Conservation (phyloP, 2,888 invertebrate species). For the Pinctada fucata region DNA sequence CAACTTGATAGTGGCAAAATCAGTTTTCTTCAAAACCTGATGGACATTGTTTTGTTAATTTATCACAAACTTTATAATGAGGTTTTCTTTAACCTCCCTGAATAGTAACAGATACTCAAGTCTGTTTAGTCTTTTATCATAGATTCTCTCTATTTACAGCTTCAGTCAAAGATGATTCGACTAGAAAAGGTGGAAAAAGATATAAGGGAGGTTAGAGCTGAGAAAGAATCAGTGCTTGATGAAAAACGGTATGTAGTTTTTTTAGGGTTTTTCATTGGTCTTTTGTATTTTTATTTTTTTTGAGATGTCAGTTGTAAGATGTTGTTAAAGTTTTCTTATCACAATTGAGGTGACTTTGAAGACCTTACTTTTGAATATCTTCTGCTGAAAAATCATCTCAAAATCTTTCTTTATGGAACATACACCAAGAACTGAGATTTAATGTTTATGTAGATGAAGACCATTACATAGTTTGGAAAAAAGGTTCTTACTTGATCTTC, state of each 20-base stretch:
- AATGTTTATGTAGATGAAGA: too few species aligned
- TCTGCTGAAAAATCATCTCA: too few species aligned
- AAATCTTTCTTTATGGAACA: too few species aligned
- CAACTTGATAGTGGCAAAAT: neutral
- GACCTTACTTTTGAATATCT: too few species aligned
- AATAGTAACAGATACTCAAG: too few species aligned
- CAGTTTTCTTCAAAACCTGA: neutral
- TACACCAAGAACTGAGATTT: too few species aligned
- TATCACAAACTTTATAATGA: neutral
- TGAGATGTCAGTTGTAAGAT: neutral
- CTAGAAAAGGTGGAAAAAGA: conserved; percentile 63
- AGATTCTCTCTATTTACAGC: conserved; percentile 36
- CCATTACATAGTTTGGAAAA: too few species aligned
- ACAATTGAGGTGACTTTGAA: too few species aligned
- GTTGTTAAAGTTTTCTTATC: too few species aligned
- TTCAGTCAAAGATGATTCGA: conserved; percentile 60
- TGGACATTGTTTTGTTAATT: neutral
- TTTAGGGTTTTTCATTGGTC: neutral
- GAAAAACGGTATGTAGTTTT: conserved; percentile 62
- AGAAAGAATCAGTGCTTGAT: conserved; percentile 61
- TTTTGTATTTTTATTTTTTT: conserved; percentile 10
- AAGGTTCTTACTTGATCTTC: too few species aligned
- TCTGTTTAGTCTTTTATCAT: too few species aligned
- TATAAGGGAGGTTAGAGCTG: conserved; percentile 52
- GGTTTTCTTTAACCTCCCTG: too few species aligned